Conservation (phyloP, 2,888 invertebrate species). For the Apamea monoglypha region DNA sequence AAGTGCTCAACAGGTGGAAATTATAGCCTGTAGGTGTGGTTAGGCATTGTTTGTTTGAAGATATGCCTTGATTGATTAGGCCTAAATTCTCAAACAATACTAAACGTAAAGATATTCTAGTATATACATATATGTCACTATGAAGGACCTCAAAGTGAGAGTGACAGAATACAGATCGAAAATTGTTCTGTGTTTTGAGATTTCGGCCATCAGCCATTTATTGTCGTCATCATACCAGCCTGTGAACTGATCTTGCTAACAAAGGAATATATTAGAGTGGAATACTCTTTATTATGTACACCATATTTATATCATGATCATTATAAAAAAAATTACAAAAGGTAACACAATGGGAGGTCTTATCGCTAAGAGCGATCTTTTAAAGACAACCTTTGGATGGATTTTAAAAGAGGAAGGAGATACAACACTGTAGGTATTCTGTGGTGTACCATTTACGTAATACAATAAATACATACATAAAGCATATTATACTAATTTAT, state of each 20-base stretch:
- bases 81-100: background rate
- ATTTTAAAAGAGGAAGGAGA: background rate
- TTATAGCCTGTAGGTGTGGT: constrained; percentile 26
- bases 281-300: background rate
- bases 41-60: constrained; percentile 36
- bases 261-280: background rate
- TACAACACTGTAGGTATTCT: background rate
- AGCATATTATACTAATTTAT: background rate
- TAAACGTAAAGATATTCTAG: background rate
- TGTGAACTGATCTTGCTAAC: background rate
- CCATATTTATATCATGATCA: too few species aligned
- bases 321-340: too few species aligned
- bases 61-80: background rate
- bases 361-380: background rate
- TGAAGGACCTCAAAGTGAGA: background rate
- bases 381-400: background rate
- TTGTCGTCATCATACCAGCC: background rate
- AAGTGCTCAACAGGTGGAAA: constrained; percentile 53
- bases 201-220: background rate
- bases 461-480: background rate
- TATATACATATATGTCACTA: background rate
- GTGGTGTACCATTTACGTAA: background rate
- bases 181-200: background rate
- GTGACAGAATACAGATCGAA: background rate
- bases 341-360: background rate